A percentile compares a stretch with the other conserved stretches of the same genome.
Evolutionary conservation across 92 coral and sea anemone species (phyloP).

Genomic region (Phymanthus crucifer): DNA sequence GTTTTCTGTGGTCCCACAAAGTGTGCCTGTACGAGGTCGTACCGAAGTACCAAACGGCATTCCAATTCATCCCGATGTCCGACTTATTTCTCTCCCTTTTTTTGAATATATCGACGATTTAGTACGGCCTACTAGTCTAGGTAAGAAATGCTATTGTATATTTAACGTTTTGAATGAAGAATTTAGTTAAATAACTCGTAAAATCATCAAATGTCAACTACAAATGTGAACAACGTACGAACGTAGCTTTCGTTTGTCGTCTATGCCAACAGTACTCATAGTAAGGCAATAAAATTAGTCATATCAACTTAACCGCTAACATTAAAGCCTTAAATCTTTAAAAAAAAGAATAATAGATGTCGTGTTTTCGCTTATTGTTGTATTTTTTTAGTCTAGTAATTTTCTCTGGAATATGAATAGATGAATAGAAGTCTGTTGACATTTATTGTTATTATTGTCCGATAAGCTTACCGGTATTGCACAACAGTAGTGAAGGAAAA

Average conservation of each 20-base stretch:
- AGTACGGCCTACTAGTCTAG: slow-evolving; percentile 93
- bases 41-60: slow-evolving; percentile 52
- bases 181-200: not conserved
- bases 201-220: not conserved
- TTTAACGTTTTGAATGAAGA: not conserved
- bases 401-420: too few species aligned
- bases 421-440: too few species aligned
- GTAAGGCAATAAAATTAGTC: not conserved
- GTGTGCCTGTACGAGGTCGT: slow-evolving; percentile 50
- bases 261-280: not conserved
- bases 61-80: slow-evolving; percentile 95
- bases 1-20: slow-evolving; percentile 15
- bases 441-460: too few species aligned
- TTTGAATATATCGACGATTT: slow-evolving; percentile 90
- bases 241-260: not conserved
- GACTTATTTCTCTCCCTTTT: slow-evolving; percentile 78
- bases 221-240: not conserved
- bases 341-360: too few species aligned
- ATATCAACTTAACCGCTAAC: not conserved
- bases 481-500: too few species aligned
- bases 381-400: too few species aligned
- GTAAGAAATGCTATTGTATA: slow-evolving; percentile 45
- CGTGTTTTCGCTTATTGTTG: too few species aligned
- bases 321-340: too few species aligned
- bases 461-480: too few species aligned